Conservation (phyloP, 1,140 invertebrate genomes). For the Drosophila pseudoananassae region DNA sequence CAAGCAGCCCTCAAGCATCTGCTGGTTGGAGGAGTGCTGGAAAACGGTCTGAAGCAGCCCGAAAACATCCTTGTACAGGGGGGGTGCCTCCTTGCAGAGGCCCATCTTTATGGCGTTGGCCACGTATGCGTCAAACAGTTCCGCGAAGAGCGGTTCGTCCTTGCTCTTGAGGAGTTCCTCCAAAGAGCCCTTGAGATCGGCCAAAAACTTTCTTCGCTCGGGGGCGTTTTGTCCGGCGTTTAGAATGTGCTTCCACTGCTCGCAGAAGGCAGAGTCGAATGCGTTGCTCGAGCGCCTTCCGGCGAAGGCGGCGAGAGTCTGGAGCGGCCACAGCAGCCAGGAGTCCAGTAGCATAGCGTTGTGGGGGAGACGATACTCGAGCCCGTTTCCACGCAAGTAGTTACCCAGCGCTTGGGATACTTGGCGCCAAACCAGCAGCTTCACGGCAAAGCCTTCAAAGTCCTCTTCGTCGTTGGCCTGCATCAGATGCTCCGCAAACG, state of each 20-base stretch:
- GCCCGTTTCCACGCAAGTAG: constrained; percentile 56
- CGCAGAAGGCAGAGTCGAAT: constrained; percentile 64
- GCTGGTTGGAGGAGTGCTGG: constrained; percentile 47
- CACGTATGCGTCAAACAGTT: constrained; percentile 71
- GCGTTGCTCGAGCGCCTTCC: constrained; percentile 41
- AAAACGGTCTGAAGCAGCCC: constrained; percentile 49
- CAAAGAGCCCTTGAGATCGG: constrained; percentile 44
- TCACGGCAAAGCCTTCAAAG: constrained; percentile 66
- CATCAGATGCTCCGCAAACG: constrained; percentile 62
- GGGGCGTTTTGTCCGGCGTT: constrained; percentile 58
- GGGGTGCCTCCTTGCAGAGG: constrained; percentile 58
- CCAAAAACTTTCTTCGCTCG: constrained; percentile 54
- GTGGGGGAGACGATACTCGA: constrained; percentile 62
- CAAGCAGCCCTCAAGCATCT: constrained; percentile 62
- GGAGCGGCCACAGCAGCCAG: constrained; percentile 76
- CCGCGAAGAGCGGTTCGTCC: constrained; percentile 61
- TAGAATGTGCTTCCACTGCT: constrained; percentile 69
- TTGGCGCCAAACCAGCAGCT: constrained; percentile 65
- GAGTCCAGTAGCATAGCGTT: constrained; percentile 57
- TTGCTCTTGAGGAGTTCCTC: constrained; percentile 55
- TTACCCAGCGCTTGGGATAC: constrained; percentile 46
- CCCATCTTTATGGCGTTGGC: constrained; percentile 57
- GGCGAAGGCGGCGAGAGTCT: constrained; percentile 64
- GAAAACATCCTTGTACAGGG: constrained; percentile 64
- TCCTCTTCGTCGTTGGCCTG: constrained; percentile 70